Conservation (phyloP, 2,797 vertebrate genomes). For the Pangasius sanitwongsei region DNA sequence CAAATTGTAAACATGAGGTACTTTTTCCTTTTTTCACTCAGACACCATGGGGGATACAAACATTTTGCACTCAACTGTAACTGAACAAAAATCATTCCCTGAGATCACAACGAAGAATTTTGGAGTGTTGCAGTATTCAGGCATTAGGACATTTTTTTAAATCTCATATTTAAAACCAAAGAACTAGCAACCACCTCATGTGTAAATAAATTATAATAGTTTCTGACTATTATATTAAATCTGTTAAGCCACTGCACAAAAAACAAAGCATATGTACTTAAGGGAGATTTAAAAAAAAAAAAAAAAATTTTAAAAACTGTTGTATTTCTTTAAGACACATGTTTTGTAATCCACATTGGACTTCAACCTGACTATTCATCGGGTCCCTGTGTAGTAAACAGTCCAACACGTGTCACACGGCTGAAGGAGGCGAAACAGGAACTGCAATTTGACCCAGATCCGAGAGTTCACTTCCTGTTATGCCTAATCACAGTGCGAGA, state of each 20-base stretch:
- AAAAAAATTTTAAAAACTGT: slow-evolving; percentile 14
- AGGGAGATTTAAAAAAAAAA: too few species aligned
- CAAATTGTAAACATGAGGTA: background rate
- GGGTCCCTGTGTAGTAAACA: slow-evolving; percentile 48
- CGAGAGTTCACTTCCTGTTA: slow-evolving; percentile 61
- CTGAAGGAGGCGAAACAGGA: slow-evolving; percentile 56
- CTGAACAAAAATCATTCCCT: background rate
- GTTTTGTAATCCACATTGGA: slow-evolving; percentile 39
- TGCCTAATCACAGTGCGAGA: slow-evolving; percentile 49
- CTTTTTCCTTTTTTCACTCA: background rate
- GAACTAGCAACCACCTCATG: background rate
- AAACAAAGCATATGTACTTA: background rate
- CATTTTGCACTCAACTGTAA: background rate
- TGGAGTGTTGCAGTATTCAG: background rate
- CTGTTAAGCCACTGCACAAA: background rate
- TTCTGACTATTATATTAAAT: background rate
- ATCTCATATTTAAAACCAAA: background rate
- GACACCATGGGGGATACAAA: background rate
- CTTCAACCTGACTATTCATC: slow-evolving; percentile 43
- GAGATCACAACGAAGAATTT: background rate
- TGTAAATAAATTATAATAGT: too few species aligned
- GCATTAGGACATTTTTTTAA: background rate
- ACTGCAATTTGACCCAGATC: slow-evolving; percentile 59
- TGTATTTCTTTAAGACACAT: slow-evolving; percentile 30
- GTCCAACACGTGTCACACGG: slow-evolving; percentile 43